These are phyloP conservation scores for Tenualosa ilisha DNA, from an alignment of 2,797 vertebrate species.

Conservation along the genomic window DNA sequence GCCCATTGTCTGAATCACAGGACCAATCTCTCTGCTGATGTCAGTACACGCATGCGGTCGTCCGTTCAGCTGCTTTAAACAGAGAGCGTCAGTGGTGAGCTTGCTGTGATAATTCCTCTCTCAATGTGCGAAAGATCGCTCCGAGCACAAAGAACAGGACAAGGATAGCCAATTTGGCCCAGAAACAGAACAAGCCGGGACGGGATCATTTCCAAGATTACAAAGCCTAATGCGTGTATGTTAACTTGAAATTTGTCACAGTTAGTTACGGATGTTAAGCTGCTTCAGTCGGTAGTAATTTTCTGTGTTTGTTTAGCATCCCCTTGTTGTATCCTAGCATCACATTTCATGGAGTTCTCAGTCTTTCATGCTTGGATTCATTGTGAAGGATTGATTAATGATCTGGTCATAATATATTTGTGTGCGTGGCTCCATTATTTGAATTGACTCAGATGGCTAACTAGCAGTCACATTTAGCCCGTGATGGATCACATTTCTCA, in stretches of 20 bases:
- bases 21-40: background rate
- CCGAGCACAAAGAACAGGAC: constrained; percentile 13
- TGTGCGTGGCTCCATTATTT: background rate
- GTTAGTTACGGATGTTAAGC: background rate
- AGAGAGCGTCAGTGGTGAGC: background rate
- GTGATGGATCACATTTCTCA: background rate
- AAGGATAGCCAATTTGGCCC: constrained; percentile 13
- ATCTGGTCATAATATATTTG: background rate
- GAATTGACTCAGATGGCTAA: background rate
- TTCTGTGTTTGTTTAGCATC: background rate
- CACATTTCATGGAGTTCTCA: background rate
- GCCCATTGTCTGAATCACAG: constrained; percentile 15
- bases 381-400: background rate
- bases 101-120: constrained; percentile 14
- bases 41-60: background rate
- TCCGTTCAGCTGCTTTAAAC: background rate
- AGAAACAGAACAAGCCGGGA: background rate
- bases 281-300: background rate
- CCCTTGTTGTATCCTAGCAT: background rate
- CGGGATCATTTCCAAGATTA: constrained; percentile 1
- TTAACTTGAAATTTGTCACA: constrained; percentile 1
- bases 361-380: background rate
- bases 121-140: background rate
- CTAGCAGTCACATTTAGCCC: background rate
- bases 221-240: background rate